Evolutionary conservation across 2,797 vertebrate genomes (phyloP), one percentile per base, ranked within the genome.

Genomic region (Phataginus tetradactyla): DNA sequence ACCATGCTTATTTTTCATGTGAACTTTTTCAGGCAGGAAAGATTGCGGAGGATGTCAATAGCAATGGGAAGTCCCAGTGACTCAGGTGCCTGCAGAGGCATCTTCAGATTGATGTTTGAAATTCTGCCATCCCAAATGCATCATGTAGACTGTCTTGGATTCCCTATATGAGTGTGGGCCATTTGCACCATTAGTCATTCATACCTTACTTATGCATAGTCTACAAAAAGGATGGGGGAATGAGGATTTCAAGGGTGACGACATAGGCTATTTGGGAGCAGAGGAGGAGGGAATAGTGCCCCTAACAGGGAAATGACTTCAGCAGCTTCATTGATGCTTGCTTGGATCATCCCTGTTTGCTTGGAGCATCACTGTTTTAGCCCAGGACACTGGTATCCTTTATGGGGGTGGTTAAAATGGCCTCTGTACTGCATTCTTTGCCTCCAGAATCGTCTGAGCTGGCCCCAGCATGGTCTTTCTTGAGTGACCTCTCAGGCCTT

Each of bases 401-500:
- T 32, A 4, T 21, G 13, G 18, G 27, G 23, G 49, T 1, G 11
- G 7, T 5, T 7, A 14, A 59, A 23, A 3, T 49, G 59, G 11
- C 20, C 49, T 34, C 53, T 14, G 29, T 12, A 5, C 5, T 20
- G 3, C 0, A 57, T 2, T 34, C 2, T 53, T 63, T 49, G 21
- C 12, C 15, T 77, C 63, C 13, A 64, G 57, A 83, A 29, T 74
- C 51, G 75, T 7, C 7, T 0, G 1, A 1, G 5, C 32, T 2
- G 13, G 75, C 3, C 1, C 29, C 25, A 68, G 17, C 2, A 0
- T 7, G 3, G 15, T 29, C 84, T 81, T 72, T 37, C 12, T 57
- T 0, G 7, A 2, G 0, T 2, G 18, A 4, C 20, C 8, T 84
- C 27, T 59, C 17, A 37, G 37, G 20, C 3, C 12, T 37, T 72